These are phyloP conservation scores for Azorinus chamasolen DNA, from an alignment of 2,888 invertebrate genomes.

Conservation along the genomic window DNA sequence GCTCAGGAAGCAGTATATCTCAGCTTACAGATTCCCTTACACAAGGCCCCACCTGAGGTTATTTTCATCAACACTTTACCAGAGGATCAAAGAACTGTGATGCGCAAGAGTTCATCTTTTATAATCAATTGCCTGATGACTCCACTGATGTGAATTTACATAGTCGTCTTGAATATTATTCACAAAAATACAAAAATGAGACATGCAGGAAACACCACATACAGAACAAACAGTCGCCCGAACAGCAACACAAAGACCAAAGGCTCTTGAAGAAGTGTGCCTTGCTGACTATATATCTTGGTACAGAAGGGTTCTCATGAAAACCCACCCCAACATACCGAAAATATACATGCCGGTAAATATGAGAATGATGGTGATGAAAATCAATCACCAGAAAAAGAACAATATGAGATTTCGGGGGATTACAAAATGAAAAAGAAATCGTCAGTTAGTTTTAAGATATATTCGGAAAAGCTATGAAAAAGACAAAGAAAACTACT, in stretches of 20 bases:
- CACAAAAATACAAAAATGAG: too few species aligned
- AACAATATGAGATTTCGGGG: not conserved
- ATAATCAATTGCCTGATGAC: constrained; percentile 39
- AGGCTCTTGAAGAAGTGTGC: constrained; percentile 3
- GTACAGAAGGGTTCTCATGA: constrained; percentile 2
- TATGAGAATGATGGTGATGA: not conserved
- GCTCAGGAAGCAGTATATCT: constrained; percentile 74
- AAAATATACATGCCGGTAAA: not conserved
- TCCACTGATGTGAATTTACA: constrained; percentile 20
- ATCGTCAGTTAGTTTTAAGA: not conserved
- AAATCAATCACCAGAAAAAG: not conserved
- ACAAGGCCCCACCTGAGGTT: constrained; percentile 40
- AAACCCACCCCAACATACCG: not conserved
- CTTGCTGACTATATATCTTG: constrained; percentile 19
- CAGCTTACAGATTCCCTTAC: constrained; percentile 66
- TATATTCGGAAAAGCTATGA: constrained; percentile 26
- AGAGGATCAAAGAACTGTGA: constrained; percentile 58
- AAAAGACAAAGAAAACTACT: constrained; percentile 29
- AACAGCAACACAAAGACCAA: constrained; percentile 13
- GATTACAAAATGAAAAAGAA: not conserved
- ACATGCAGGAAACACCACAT: too few species aligned
- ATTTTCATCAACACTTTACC: constrained; percentile 66
- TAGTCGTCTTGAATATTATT: constrained; percentile 3
- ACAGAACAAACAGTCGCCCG: too few species aligned
- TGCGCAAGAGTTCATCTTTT: constrained; percentile 67